Conservation (phyloP, 2,797 vertebrate genomes). For the Serranus cabrilla region DNA sequence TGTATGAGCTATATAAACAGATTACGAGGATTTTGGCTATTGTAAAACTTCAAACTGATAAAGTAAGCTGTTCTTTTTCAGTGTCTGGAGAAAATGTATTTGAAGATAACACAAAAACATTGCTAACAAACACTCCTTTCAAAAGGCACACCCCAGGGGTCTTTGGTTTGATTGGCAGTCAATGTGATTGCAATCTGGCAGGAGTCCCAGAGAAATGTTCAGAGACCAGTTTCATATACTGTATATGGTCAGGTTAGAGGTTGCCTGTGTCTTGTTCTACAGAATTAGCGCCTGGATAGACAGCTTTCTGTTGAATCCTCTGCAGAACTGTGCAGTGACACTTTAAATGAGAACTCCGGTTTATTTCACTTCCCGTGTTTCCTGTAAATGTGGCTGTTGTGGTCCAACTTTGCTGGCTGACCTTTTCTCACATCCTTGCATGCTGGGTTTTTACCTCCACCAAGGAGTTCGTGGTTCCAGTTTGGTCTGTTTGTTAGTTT, state of each 20-base stretch:
- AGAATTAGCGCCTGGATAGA: slow-evolving; percentile 45
- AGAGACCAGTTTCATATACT: slow-evolving; percentile 45
- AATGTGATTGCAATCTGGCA: slow-evolving; percentile 79
- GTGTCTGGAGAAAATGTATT: slow-evolving; percentile 50
- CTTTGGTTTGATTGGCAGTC: slow-evolving; percentile 71
- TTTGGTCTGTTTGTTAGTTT: no score
- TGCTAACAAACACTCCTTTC: slow-evolving; percentile 59
- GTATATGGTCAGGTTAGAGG: slow-evolving; percentile 66
- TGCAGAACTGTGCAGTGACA: slow-evolving; percentile 11
- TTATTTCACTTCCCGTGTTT: neutral
- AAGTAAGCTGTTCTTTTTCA: slow-evolving; percentile 51
- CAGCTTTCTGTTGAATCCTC: slow-evolving; percentile 41
- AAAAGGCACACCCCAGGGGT: slow-evolving; percentile 54
- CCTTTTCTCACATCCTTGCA: no score
- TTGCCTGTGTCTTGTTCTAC: slow-evolving; percentile 58
- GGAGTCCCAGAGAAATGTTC: slow-evolving; percentile 59
- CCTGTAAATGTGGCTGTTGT: neutral
- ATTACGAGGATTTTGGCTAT: slow-evolving; percentile 56
- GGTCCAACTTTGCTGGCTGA: neutral
- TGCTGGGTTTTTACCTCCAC: no score
- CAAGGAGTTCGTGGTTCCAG: no score
- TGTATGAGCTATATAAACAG: slow-evolving; percentile 56
- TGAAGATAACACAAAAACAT: slow-evolving; percentile 61
- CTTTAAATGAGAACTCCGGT: neutral
- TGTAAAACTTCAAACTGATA: slow-evolving; percentile 59